Evolutionary conservation across 2,113 vertebrate species (phyloP), one percentile per base, ranked within the genome.

Genomic region (Terrapene triunguis): DNA sequence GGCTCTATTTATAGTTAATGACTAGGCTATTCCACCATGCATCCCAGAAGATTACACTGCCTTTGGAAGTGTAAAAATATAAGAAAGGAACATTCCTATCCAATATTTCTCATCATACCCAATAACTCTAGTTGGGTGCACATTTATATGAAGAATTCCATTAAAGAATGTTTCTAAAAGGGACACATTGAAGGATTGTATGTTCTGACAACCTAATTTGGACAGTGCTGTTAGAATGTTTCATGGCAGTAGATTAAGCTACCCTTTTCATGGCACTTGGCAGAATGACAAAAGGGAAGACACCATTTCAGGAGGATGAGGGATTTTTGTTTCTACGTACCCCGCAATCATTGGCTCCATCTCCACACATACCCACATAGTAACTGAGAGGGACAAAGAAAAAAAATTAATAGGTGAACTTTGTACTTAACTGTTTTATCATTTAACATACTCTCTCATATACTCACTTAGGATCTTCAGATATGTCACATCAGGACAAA

Each of bases 281-380:
- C 42, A 78, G 42, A 44, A 76, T 25, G 38, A 42, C 19, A 42
- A 38, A 42, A 44, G 9, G 5, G n/a, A 80, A 48, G 8, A n/a
- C 9, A 50, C 85, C 10, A 12, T 78, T 27, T 14, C 12, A 8
- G 27, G n/a, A n/a, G 42, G 25, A 24, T 47, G 74, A 47, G 0
- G 50, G 81, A 85, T 27, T 55, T 27, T 48, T 51, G 24, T 44
- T 88, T 29, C 16, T 97, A 98, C 97, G 12, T 95, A 98, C 98
- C 98, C 98, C 98, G 0, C 98, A 98, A 89, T 98, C 98, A 0
- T 98, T 98, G 89, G 98, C 97, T 27, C 98, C 98, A 8, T 98
- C 98, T 86, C 98, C 98, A 29, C 98, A 98, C 98, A 98, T 98
- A 59, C 97, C 98, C 74, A 98, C 97, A 6, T 86, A 98, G 84